phyloP scores from a whole-genome alignment of 2,797 vertebrate genomes.

The Sphenodon punctatus region DNA sequence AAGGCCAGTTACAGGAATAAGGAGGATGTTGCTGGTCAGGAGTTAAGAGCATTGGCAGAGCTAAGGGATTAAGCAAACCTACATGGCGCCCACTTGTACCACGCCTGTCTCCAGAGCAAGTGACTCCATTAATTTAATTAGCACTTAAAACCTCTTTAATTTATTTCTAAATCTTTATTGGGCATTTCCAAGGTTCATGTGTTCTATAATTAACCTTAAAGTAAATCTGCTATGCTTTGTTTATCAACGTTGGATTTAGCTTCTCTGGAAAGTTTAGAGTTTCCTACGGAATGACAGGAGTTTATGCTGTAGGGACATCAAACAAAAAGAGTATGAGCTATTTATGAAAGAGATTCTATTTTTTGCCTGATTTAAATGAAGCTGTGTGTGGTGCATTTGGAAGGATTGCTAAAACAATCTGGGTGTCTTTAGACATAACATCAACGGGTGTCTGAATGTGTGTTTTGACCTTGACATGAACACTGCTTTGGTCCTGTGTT shows the following conservation, averaged over 20 bases:
- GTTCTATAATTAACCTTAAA: constrained; percentile 11
- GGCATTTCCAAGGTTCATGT: constrained; percentile 47
- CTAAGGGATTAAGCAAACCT: neutral
- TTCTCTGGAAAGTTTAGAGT: constrained; percentile 31
- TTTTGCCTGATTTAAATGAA: neutral
- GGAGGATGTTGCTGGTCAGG: neutral
- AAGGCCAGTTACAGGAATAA: neutral
- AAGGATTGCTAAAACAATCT: neutral
- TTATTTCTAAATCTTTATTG: constrained; percentile 59
- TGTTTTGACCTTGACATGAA: too few relatives aligned
- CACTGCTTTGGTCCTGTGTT: too few relatives aligned
- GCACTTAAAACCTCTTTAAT: constrained; percentile 34
- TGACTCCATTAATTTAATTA: constrained; percentile 12
- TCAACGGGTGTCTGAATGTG: too few relatives aligned
- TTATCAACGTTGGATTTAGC: constrained; percentile 36
- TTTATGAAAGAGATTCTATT: constrained; percentile 13
- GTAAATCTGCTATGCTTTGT: constrained; percentile 46
- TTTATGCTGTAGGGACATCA: constrained; percentile 20
- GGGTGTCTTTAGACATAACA: too few relatives aligned
- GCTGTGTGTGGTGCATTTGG: neutral
- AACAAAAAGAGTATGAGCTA: neutral
- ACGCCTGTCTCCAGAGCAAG: neutral
- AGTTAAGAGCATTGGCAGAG: neutral
- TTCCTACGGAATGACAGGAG: neutral
- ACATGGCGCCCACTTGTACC: neutral